A percentile compares a stretch with the other conserved stretches of the same genome.
Conservation (phyloP, 2,797 vertebrate genomes). For the Coendou prehensilis region DNA sequence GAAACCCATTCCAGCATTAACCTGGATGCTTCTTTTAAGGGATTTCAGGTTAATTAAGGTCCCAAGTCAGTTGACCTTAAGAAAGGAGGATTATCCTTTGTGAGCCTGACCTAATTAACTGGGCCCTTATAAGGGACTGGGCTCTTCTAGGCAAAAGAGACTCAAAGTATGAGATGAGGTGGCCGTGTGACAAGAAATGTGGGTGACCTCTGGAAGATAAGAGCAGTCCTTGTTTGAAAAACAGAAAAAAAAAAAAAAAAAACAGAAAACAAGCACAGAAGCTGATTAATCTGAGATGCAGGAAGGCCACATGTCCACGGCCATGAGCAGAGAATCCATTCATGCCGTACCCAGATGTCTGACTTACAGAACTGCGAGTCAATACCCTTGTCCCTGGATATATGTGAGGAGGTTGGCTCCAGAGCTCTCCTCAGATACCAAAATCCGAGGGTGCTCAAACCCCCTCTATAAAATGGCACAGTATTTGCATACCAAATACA, state of each 20-base stretch:
- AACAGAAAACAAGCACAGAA: background rate
- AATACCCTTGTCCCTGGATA: background rate
- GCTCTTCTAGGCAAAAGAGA: background rate
- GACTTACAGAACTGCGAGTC: background rate
- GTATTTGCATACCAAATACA: background rate
- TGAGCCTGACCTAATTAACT: background rate
- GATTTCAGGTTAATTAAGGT: background rate
- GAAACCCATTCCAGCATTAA: background rate
- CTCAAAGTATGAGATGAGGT: background rate
- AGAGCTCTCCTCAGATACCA: background rate
- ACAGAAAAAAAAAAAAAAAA: background rate
- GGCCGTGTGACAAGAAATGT: fast-evolving
- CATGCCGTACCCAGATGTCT: background rate
- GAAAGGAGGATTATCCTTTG: background rate
- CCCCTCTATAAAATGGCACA: background rate
- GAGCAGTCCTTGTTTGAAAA: background rate
- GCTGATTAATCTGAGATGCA: background rate
- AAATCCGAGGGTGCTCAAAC: background rate
- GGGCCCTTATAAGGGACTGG: background rate
- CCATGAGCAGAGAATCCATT: background rate
- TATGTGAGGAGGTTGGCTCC: background rate
- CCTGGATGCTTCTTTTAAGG: background rate
- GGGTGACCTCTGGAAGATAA: background rate
- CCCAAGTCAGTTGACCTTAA: background rate
- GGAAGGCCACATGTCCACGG: background rate